phyloP scores from a whole-genome alignment of 2,888 invertebrate species.

The Patella caerulea region DNA sequence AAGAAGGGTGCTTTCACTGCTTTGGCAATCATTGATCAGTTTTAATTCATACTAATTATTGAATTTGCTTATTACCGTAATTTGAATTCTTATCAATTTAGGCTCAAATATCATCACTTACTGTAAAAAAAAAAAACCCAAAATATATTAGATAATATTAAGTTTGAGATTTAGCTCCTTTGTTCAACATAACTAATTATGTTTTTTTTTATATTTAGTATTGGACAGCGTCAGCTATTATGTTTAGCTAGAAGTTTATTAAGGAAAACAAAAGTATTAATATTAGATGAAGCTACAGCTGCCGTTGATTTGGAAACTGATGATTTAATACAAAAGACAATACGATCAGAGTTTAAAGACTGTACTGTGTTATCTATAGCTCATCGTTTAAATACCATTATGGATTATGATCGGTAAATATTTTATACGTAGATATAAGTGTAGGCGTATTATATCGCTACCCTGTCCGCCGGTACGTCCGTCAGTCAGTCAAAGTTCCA shows the following conservation, averaged over 20 bases:
- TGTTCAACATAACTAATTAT: too few species aligned
- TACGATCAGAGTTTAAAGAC: neutral
- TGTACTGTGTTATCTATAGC: slow-evolving; percentile 7
- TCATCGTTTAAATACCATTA: neutral
- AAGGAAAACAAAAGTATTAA: neutral
- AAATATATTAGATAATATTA: too few species aligned
- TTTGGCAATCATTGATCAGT: too few species aligned
- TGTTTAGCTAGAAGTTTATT: slow-evolving; percentile 8
- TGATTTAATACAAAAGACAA: neutral
- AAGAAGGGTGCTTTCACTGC: too few species aligned
- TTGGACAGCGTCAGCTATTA: neutral
- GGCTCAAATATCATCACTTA: too few species aligned
- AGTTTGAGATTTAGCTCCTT: too few species aligned
- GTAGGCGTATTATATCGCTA: neutral
- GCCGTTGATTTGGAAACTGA: slow-evolving; percentile 3
- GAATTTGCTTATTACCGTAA: too few species aligned
- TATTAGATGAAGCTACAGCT: slow-evolving; percentile 5
- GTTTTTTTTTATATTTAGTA: neutral
- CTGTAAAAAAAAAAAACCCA: too few species aligned
- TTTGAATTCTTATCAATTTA: too few species aligned
- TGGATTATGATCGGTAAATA: slow-evolving; percentile 1
- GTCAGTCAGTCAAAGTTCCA: too few species aligned
- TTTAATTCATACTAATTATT: too few species aligned
- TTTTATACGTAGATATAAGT: neutral
- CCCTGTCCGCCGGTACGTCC: too few species aligned